Evolutionary conservation across 2,113 vertebrate species (phyloP), one percentile per base, ranked within the genome.

Genomic region (Nipponia nippon): DNA sequence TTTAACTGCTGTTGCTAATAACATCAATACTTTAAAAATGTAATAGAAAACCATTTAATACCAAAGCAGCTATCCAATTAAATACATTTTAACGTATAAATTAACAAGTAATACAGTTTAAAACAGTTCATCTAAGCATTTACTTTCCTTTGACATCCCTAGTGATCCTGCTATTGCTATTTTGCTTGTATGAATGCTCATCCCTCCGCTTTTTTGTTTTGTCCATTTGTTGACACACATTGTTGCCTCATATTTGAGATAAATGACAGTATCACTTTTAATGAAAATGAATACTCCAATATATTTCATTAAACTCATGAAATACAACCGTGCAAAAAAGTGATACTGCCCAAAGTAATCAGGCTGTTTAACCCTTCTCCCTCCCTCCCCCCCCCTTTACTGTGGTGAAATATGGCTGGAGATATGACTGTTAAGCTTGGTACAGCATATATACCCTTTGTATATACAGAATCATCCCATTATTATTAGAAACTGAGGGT

Each of bases 91-190:
- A 95, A 93, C 61, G 25, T 89, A 49, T 92, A 83, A 94, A 90
- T 96, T 98, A 93, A 97, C 92, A 90, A 94, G 71, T 96, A 85
- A 91, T 91, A 82, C 96, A 76, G 83, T 93, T 94, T 91, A 91
- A 95, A 94, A 95, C 88, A 70, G 89, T 97, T 98, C 97, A 98
- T 97, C 96, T 97, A 98, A 98, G 98, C 93, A 97, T 97, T 98
- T 96, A 94, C 95, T 97, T 96, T 98, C 96, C 97, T 98, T 97
- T 93, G 95, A 97, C 97, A 98, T 98, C 97, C 98, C 96, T 98
- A 95, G 97, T 95, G 97, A 98, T 97, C 98, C 97, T 73, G 98
- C 98, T 99, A 97, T 98, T 98, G 98, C 99, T 98, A 97, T 98
- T 93, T 81, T 87, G 97, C 98, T 97, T 97, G 96, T 96, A 98